Percentiles rank a stretch among this genome's conserved stretches.
These are phyloP conservation scores for Pipistrellus pygmaeus DNA, from an alignment of 2,797 vertebrate genomes.

Conservation along the genomic window DNA sequence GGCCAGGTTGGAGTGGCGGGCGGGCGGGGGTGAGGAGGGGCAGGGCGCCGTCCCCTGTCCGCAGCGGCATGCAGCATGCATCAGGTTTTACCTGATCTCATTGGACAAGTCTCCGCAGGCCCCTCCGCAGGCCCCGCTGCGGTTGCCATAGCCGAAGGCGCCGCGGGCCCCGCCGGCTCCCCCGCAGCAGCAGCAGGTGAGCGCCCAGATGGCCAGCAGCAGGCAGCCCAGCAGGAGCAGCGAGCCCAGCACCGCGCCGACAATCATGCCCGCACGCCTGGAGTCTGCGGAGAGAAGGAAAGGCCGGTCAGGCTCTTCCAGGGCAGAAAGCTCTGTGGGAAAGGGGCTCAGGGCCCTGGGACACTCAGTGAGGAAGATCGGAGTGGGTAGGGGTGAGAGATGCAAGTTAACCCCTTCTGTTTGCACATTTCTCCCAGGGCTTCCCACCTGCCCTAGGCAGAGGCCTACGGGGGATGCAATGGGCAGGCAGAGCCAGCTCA, in stretches of 20 bases:
- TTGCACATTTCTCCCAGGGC: not conserved
- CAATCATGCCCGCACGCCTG: conserved; percentile 91
- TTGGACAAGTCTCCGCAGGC: conserved; percentile 90
- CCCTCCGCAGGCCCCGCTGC: conserved; percentile 82
- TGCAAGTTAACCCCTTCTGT: not conserved
- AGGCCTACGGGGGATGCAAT: not conserved
- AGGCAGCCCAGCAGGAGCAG: conserved; percentile 92
- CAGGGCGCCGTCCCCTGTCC: conserved; percentile 68
- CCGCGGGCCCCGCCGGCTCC: conserved; percentile 61
- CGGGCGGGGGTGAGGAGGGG: conserved; percentile 68
- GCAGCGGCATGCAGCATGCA: conserved; percentile 70
- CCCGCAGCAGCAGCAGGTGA: conserved; percentile 92
- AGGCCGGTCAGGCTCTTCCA: not conserved
- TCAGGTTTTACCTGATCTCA: conserved; percentile 90
- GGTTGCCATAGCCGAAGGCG: conserved; percentile 69
- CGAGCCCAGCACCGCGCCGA: conserved; percentile 92
- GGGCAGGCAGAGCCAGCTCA: not conserved
- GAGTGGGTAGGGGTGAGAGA: not conserved
- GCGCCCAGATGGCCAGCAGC: conserved; percentile 92
- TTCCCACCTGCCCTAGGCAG: not conserved
- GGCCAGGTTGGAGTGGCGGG: conserved; percentile 67
- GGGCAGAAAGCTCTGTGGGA: not conserved
- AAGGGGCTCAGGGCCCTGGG: not conserved
- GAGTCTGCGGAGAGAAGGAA: conserved; percentile 84
- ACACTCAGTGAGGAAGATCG: not conserved